Base-by-base conservation (phyloP, 2,113 vertebrate genomes). In the Montifringilla adamsi region DNA sequence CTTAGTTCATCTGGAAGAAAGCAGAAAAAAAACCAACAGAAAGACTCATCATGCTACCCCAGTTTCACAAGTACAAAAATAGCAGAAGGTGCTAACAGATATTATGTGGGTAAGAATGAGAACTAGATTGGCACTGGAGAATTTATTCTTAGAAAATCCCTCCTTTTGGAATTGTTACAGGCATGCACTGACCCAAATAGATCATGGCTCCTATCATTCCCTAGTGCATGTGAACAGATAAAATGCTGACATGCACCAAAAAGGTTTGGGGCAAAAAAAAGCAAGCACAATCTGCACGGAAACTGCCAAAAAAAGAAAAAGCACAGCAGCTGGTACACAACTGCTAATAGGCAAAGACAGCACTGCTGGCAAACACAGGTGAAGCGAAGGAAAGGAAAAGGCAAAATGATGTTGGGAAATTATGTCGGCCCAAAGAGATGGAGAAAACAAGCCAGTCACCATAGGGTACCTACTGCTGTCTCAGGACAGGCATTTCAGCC, bases 121-220 rank as follows among this genome's bases (percentile, higher is more conserved):
- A 93, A 81, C 60, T 76, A 81, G 89, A 89, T 15, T 37, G 69
- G 33, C 6, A 1, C 39, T 35, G 39, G n/a, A 78, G 58, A 90
- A 63, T 78, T 92, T 94, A 93, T 93, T 95, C 73, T 93, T 87
- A 91, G 92, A 94, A 91, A 96, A 82, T 16, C 37, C 49, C 37
- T 93, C n/a, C 33, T 89, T 94, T 82, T 92, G 73, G 73, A 94
- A 84, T 52, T 66, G 68, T 68, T 81, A 78, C 46, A 87, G 76
- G 46, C 80, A 84, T 26, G 73, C 80, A 37, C 23, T 95, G 95
- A 95, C 91, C 93, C 94, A 89, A 93, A 96, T 77, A 95, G 86
- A 97, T 87, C 83, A 77, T 13, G 68, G 83, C 68, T 95, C 50
- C 56, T 74, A 78, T 87, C 81, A 49, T 62, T 94, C 81, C 73